Evolutionary conservation across 2,888 invertebrate genomes (phyloP).

Genomic region (Hoplodrina blanda): DNA sequence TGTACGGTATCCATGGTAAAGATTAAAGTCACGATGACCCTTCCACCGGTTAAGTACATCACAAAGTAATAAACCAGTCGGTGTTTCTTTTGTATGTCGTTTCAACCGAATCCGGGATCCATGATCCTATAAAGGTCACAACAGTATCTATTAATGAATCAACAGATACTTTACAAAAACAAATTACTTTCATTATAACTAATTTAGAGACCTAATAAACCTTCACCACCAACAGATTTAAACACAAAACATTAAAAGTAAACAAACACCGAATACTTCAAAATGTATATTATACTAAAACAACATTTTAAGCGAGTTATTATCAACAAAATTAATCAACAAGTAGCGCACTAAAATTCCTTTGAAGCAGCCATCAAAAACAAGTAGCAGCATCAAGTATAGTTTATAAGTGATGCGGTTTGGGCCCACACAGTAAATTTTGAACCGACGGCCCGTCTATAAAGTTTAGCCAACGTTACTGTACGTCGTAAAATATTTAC

Average conservation of each 20-base stretch:
- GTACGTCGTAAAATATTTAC: constrained; percentile 69
- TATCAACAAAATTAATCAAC: constrained; percentile 64
- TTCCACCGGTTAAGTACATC: no score
- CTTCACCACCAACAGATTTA: neutral
- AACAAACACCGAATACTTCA: constrained; percentile 23
- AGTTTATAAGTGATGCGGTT: constrained; percentile 69
- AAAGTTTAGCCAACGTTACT: constrained; percentile 68
- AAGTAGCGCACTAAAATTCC: constrained; percentile 59
- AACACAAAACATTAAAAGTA: constrained; percentile 18
- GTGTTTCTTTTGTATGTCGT: no score
- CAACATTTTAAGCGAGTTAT: constrained; percentile 51
- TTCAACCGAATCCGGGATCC: no score
- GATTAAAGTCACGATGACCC: no score
- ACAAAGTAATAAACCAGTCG: no score
- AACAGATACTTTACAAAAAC: neutral
- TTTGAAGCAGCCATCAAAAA: constrained; percentile 63
- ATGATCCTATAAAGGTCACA: no score
- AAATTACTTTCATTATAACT: constrained; percentile 2
- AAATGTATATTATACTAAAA: constrained; percentile 29
- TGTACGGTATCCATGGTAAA: no score
- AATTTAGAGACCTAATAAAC: constrained; percentile 10
- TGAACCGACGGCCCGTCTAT: constrained; percentile 67
- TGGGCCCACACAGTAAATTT: constrained; percentile 69
- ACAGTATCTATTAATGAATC: no score
- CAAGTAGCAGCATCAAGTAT: constrained; percentile 62